These are phyloP conservation scores for Abrostola triplasia DNA, from an alignment of 2,888 invertebrate genomes.

Conservation along the genomic window DNA sequence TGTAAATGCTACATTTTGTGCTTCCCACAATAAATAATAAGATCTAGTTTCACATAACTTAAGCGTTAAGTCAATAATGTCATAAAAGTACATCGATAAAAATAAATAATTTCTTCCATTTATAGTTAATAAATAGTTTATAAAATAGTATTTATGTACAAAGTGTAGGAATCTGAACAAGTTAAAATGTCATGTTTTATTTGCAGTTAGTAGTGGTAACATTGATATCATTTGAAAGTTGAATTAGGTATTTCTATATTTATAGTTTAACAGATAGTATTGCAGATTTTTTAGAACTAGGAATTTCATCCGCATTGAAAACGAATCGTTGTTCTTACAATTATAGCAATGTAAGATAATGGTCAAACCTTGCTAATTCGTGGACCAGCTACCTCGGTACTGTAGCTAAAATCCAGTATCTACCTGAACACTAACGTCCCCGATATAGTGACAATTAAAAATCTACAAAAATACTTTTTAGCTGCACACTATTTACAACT, in stretches of 20 bases:
- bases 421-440: not conserved
- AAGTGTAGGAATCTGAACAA: slow-evolving; percentile 12
- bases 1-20: slow-evolving; percentile 43
- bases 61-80: slow-evolving; percentile 20
- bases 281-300: no score
- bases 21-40: slow-evolving; percentile 44
- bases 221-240: no score
- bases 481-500: no score
- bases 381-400: not conserved
- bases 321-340: no score
- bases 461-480: not conserved
- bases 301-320: no score
- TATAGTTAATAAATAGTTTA: slow-evolving; percentile 28
- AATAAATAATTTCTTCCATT: slow-evolving; percentile 31
- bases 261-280: no score
- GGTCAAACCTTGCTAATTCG: not conserved
- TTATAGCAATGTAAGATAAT: no score
- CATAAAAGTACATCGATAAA: slow-evolving; percentile 27
- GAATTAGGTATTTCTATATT: no score
- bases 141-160: slow-evolving; percentile 40
- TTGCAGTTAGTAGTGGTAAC: not conserved
- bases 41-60: slow-evolving; percentile 19
- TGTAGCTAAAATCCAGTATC: no score
- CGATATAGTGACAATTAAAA: not conserved
- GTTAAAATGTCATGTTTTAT: slow-evolving; percentile 1